Evolutionary conservation across 2,888 invertebrate genomes (phyloP).

Genomic region (Eupelmus urozonus): DNA sequence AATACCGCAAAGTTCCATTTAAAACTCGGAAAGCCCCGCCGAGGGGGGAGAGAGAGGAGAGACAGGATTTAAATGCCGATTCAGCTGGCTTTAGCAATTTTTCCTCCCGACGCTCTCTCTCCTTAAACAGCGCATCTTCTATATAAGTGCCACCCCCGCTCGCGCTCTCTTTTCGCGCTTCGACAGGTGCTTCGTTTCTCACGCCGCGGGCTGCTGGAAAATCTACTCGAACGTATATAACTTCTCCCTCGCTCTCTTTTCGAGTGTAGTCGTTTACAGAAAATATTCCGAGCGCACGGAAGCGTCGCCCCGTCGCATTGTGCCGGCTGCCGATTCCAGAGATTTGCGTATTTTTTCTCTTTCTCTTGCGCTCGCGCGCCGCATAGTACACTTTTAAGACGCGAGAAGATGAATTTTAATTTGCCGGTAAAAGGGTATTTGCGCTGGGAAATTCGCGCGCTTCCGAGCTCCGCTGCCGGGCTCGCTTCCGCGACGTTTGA

Average conservation of each 20-base stretch:
- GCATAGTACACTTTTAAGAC: too few relatives aligned
- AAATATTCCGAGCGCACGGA: conserved; percentile 44
- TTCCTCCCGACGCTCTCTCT: neutral
- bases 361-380: neutral
- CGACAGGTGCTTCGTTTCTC: conserved; percentile 51
- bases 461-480: too few relatives aligned
- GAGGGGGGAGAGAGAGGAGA: neutral
- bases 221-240: neutral
- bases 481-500: too few relatives aligned
- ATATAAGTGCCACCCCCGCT: conserved; percentile 12
- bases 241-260: neutral
- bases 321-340: conserved; percentile 24
- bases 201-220: conserved; percentile 25
- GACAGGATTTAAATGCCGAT: conserved; percentile 34
- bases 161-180: neutral
- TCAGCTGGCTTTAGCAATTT: conserved; percentile 19
- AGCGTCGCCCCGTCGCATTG: conserved; percentile 24
- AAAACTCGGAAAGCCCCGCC: neutral
- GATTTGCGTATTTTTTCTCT: neutral
- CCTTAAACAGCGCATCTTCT: conserved; percentile 21
- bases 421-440: too few relatives aligned
- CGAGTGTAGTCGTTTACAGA: conserved; percentile 33
- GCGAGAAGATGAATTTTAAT: too few relatives aligned
- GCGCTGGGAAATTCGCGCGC: too few relatives aligned
- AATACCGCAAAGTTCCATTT: neutral